Evolutionary conservation across 1,140 invertebrate species (phyloP).

Genomic region (Maconellicoccus hirsutus): DNA sequence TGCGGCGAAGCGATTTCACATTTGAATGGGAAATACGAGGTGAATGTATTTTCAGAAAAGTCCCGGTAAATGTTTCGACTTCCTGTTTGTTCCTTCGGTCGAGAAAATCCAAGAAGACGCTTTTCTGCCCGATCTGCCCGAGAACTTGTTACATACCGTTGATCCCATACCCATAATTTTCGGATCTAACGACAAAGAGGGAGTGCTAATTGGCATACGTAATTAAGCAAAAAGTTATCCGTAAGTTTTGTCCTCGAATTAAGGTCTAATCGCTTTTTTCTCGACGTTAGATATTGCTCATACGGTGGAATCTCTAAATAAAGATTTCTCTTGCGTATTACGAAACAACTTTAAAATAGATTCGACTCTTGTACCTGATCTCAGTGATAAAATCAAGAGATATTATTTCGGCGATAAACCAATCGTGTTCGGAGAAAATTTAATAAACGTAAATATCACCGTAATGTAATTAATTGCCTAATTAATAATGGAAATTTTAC

Average conservation of each 20-base stretch:
- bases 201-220: not conserved
- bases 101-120: not conserved
- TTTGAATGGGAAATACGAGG: too few relatives aligned
- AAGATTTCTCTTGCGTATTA: not conserved
- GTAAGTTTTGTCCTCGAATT: too few relatives aligned
- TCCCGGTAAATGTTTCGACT: not conserved
- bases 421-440: not conserved
- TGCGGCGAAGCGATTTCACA: too few relatives aligned
- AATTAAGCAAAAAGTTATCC: too few relatives aligned
- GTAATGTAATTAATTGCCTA: not conserved
- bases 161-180: not conserved
- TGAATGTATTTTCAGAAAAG: not conserved
- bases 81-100: not conserved
- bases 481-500: too few relatives aligned
- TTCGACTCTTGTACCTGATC: not conserved
- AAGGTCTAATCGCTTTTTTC: not conserved
- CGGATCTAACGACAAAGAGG: not conserved
- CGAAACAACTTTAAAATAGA: not conserved
- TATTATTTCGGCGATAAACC: slow-evolving; percentile 1
- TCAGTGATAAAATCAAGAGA: not conserved
- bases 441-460: not conserved
- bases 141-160: not conserved
- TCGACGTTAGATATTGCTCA: not conserved
- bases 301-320: not conserved
- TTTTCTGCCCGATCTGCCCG: not conserved